phyloP scores from a whole-genome alignment of 2,888 invertebrate species.

The Mythimna ferrago region DNA sequence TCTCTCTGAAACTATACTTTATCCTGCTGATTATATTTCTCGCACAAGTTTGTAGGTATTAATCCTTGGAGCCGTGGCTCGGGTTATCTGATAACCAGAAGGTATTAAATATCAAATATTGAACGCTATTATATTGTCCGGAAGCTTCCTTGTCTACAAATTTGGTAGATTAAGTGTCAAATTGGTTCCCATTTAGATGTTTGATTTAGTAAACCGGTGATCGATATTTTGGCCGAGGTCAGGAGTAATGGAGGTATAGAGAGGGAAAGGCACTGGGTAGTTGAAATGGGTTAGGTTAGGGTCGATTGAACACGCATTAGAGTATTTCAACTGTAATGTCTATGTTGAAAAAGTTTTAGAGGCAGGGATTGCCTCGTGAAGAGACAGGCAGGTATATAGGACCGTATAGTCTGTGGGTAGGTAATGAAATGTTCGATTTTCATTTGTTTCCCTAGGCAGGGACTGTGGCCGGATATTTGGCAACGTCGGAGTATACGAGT shows the following conservation, averaged over 20 bases:
- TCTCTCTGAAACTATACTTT: neutral
- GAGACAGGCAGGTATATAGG: slow-evolving; percentile 2
- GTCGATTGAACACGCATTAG: slow-evolving; percentile 46
- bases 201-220: slow-evolving; percentile 52
- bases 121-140: slow-evolving; percentile 27
- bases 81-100: slow-evolving; percentile 33
- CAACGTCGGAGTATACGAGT: slow-evolving; percentile 23
- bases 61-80: slow-evolving; percentile 6
- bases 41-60: slow-evolving; percentile 2
- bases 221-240: slow-evolving; percentile 37
- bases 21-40: slow-evolving; percentile 12
- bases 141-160: slow-evolving; percentile 33
- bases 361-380: slow-evolving; percentile 5
- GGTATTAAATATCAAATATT: slow-evolving; percentile 48
- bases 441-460: slow-evolving; percentile 18
- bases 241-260: slow-evolving; percentile 32
- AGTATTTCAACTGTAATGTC: slow-evolving; percentile 36
- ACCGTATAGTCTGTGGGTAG: neutral
- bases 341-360: slow-evolving; percentile 31
- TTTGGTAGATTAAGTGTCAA: slow-evolving; percentile 44
- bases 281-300: slow-evolving; percentile 45
- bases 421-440: slow-evolving; percentile 46
- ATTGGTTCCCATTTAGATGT: slow-evolving; percentile 41
- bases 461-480: slow-evolving; percentile 59
- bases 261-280: slow-evolving; percentile 29